Evolutionary conservation across 2,888 invertebrate genomes (phyloP).

Genomic region (Ornithoptera priamus): DNA sequence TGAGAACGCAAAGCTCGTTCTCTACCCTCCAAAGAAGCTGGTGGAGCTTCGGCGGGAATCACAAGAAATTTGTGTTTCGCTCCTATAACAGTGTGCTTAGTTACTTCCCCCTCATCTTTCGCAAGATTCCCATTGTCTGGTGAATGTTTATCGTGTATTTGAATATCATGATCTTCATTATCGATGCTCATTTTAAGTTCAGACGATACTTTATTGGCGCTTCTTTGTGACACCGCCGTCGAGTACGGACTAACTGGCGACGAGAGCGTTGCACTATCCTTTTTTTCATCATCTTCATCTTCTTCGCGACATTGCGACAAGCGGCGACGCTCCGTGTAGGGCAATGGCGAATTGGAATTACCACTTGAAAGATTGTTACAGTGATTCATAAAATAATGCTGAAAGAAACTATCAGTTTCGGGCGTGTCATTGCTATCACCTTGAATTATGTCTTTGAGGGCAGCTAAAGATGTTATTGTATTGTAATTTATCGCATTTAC

Average conservation of each 20-base stretch:
- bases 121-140: conserved; percentile 10
- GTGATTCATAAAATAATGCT: conserved; percentile 87
- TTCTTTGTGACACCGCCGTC: conserved; percentile 41
- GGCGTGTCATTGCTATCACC: conserved; percentile 79
- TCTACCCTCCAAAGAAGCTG: conserved; percentile 58
- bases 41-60: conserved; percentile 58
- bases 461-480: conserved; percentile 84
- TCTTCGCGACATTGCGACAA: conserved; percentile 91
- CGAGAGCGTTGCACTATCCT: conserved; percentile 49
- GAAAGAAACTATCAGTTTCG: conserved; percentile 82
- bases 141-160: conserved; percentile 27
- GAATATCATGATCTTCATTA: conserved; percentile 12
- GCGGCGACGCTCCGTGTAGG: conserved; percentile 82
- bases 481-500: conserved; percentile 85
- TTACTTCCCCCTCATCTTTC: conserved; percentile 55
- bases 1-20: conserved; percentile 68
- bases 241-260: conserved; percentile 42
- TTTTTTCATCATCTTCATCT: conserved; percentile 86
- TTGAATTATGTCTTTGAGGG: conserved; percentile 84
- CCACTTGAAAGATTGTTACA: conserved; percentile 85
- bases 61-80: conserved; percentile 69
- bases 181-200: conserved; percentile 30
- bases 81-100: conserved; percentile 66
- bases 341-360: conserved; percentile 69
- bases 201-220: conserved; percentile 36